phyloP scores from a whole-genome alignment of 2,888 invertebrate genomes.

The Formica aserva region DNA sequence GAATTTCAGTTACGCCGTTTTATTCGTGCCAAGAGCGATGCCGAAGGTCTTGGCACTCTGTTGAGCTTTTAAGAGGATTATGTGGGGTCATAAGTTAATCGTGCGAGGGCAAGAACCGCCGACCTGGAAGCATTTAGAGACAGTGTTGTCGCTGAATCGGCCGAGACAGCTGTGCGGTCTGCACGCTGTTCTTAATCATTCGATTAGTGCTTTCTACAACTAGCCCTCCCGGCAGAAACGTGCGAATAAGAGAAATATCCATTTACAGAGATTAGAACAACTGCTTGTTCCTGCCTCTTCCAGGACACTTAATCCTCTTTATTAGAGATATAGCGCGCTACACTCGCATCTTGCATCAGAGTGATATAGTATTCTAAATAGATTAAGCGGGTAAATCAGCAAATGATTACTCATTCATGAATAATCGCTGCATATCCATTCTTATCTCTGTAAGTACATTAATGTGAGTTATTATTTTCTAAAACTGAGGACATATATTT shows the following conservation, averaged over 20 bases:
- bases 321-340: background rate
- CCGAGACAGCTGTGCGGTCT: slow-evolving; percentile 49
- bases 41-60: slow-evolving; percentile 62
- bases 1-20: slow-evolving; percentile 13
- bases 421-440: background rate
- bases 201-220: slow-evolving; percentile 58
- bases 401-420: background rate
- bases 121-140: slow-evolving; percentile 74
- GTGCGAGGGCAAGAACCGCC: slow-evolving; percentile 79
- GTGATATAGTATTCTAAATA: background rate
- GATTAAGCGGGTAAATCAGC: background rate
- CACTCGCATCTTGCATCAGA: background rate
- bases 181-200: slow-evolving; percentile 63
- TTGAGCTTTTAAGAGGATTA: slow-evolving; percentile 70
- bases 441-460: background rate
- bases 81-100: slow-evolving; percentile 77
- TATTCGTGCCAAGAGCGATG: slow-evolving; percentile 49
- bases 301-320: background rate
- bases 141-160: slow-evolving; percentile 78
- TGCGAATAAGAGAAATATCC: slow-evolving; percentile 43
- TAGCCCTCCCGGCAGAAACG: slow-evolving; percentile 43
- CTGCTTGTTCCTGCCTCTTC: slow-evolving; percentile 37
- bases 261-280: slow-evolving; percentile 56
- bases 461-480: background rate
- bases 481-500: background rate